Conservation (phyloP, 2,113 vertebrate species). For the Rhinopomastus cyanomelas region DNA sequence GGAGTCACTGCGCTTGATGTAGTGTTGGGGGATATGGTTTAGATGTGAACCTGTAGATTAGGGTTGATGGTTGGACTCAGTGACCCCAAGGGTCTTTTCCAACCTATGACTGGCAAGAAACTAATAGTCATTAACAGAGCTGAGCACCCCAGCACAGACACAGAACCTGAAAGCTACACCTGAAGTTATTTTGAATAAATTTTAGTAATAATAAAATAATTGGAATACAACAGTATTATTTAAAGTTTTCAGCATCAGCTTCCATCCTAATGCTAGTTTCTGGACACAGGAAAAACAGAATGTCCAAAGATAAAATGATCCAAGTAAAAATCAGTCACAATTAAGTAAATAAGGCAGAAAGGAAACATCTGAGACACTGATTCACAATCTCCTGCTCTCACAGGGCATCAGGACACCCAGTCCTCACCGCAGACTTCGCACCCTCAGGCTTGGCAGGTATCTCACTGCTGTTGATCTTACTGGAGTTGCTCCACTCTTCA, state of each 20-base stretch:
- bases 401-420: background rate
- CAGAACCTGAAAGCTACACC: background rate
- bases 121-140: background rate
- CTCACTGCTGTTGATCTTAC: fast-evolving
- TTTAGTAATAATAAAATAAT: background rate
- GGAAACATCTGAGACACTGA: background rate
- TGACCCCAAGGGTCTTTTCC: too few relatives aligned
- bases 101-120: background rate
- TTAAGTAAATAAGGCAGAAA: background rate
- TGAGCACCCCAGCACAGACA: background rate
- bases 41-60: too few relatives aligned
- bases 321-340: background rate
- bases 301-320: background rate
- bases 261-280: background rate
- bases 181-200: background rate
- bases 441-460: fast-evolving
- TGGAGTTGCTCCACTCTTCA: fast-evolving
- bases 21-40: too few relatives aligned
- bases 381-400: background rate
- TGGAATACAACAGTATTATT: too few relatives aligned
- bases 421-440: background rate
- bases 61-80: too few relatives aligned
- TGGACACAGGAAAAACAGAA: background rate
- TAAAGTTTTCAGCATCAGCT: background rate
- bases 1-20: background rate